Conservation (phyloP, 1,140 invertebrate genomes). For the Drosophila bocqueti region DNA sequence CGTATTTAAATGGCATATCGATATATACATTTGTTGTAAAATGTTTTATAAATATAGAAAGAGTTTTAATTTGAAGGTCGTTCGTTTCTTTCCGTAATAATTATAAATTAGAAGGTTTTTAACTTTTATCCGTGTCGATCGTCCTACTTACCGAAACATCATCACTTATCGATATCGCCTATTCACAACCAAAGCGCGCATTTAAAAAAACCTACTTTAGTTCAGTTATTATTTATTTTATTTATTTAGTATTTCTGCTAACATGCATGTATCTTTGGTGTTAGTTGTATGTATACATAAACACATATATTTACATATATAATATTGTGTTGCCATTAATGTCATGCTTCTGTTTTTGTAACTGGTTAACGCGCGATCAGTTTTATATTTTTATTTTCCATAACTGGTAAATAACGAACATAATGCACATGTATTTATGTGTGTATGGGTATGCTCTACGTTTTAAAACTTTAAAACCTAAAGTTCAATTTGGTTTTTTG, state of each 20-base stretch:
- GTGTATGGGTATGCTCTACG: conserved; percentile 50
- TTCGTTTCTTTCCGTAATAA: background rate
- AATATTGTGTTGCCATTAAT: conserved; percentile 55
- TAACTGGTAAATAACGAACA: conserved; percentile 66
- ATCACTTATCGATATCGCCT: background rate
- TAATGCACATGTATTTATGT: conserved; percentile 57
- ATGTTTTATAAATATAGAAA: background rate
- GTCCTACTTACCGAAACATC: background rate
- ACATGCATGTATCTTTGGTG: conserved; percentile 71
- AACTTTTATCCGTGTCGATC: background rate
- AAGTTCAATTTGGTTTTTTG: conserved; percentile 68
- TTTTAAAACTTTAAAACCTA: conserved; percentile 76
- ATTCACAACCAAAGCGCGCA: background rate
- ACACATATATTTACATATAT: conserved; percentile 57
- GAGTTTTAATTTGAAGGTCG: background rate
- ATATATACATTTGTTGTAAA: background rate
- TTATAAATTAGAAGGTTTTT: background rate
- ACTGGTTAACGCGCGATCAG: conserved; percentile 62
- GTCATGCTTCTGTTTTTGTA: conserved; percentile 52
- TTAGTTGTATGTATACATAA: conserved; percentile 53
- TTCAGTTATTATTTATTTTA: conserved; percentile 60
- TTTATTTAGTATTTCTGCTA: conserved; percentile 73
- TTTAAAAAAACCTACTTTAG: background rate
- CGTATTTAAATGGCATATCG: background rate
- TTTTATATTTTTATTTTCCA: conserved; percentile 31